Evolutionary conservation across 2,797 vertebrate species (phyloP), one percentile per base, ranked within the genome.

Genomic region (Steatocranus sp.): DNA sequence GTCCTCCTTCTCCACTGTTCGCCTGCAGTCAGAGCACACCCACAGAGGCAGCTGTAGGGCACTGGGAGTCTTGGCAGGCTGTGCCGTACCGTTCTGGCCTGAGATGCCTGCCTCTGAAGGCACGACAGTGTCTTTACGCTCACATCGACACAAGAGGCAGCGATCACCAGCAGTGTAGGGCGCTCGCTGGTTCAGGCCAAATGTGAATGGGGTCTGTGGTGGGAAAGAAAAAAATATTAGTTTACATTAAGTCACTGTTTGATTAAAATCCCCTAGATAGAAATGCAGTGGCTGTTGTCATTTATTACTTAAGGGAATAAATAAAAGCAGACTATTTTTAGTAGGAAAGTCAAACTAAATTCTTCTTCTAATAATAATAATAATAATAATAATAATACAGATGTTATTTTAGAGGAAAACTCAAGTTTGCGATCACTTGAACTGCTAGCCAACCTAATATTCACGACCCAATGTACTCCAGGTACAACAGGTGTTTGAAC

Each of bases 21-120:
- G 96, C 76, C 98, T 96, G 94, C 98, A 99, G 96, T 99, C 97
- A 0, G 98, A 97, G 89, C 98, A 99, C 83, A 99, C 98, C 97
- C 98, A 99, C 76, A 99, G 96, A 12, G 98, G 98, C 91, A 99
- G 96, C 95, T 98, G 98, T 90, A 99, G 97, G 94, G 97, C 94
- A 48, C 94, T 97, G 93, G 97, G 95, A 79, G 96, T 91, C 96
- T 97, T 98, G 87, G 96, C 92, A 80, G 97, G 95, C 94, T 97
- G 97, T 78, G 96, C 94, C 75, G 94, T 89, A 90, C 97, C 97
- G 82, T 96, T 97, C 36, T 96, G 96, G 79, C 96, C 96, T 20
- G 96, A 94, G 48, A 96, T 87, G 17, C 97, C 97, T 25, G 85
- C 85, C 92, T 99, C 98, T 23, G 89, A 90, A 87, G 96, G 96